phyloP scores from a whole-genome alignment of 2,113 vertebrate species.

The Athene noctua region DNA sequence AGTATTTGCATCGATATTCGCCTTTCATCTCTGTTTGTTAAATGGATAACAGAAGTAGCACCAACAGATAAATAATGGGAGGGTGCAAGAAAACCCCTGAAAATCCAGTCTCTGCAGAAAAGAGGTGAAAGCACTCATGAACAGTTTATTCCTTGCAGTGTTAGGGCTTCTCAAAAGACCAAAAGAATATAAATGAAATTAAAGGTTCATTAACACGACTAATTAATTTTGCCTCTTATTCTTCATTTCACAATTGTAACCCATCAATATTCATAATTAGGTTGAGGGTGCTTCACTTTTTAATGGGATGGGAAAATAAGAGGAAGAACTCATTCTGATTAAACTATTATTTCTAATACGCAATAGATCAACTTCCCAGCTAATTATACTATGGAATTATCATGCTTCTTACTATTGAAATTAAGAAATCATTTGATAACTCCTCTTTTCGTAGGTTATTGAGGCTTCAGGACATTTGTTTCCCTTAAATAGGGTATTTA shows the following conservation, averaged over 20 bases:
- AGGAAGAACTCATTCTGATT: constrained; percentile 49
- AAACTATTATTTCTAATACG: constrained; percentile 51
- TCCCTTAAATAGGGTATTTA: constrained; percentile 64
- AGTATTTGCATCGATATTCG: not conserved
- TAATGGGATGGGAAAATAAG: constrained; percentile 56
- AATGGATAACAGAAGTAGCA: not conserved
- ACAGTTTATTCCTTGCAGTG: not conserved
- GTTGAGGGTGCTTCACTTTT: constrained; percentile 9
- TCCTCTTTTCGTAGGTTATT: constrained; percentile 52
- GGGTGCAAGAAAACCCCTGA: not conserved
- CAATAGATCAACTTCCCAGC: constrained; percentile 54
- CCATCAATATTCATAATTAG: constrained; percentile 29
- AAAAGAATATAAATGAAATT: not conserved
- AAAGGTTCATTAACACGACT: constrained; percentile 37
- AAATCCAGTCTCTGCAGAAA: not conserved
- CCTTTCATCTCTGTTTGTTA: not conserved
- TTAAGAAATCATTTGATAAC: constrained; percentile 67
- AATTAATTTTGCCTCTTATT: constrained; percentile 26
- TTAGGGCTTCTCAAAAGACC: not conserved
- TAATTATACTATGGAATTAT: constrained; percentile 65
- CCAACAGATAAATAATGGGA: not conserved
- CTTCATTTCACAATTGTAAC: constrained; percentile 27
- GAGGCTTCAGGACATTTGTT: constrained; percentile 70
- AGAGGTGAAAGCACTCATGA: not conserved
- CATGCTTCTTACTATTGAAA: constrained; percentile 59